Evolutionary conservation across 2,888 invertebrate genomes (phyloP).

Genomic region (Aporophyla lueneburgensis): DNA sequence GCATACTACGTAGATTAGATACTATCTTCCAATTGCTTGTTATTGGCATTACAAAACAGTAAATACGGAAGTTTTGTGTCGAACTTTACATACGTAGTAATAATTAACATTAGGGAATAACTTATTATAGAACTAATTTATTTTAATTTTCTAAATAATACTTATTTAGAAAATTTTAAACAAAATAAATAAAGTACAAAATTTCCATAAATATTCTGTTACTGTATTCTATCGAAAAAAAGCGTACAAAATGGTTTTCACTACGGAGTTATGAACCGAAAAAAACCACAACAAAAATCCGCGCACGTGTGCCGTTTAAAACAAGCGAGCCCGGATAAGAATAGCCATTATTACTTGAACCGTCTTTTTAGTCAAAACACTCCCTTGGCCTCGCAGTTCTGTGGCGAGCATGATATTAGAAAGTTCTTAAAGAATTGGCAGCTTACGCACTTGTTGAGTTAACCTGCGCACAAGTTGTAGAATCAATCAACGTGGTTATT

Average conservation of each 20-base stretch:
- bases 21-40: constrained; percentile 19
- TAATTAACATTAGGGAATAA: no score
- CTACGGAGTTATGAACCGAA: background rate
- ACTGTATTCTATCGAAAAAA: no score
- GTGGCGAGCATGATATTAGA: constrained; percentile 65
- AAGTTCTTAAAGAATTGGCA: constrained; percentile 75
- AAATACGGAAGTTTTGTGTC: no score
- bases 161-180: no score
- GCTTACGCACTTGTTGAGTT: constrained; percentile 81
- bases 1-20: constrained; percentile 16
- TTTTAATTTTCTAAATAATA: no score
- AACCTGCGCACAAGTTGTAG: constrained; percentile 89
- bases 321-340: constrained; percentile 76
- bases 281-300: constrained; percentile 47
- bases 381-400: constrained; percentile 52
- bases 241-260: no score
- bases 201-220: no score
- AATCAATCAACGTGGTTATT: constrained; percentile 88
- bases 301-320: constrained; percentile 70
- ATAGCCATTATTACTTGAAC: constrained; percentile 69
- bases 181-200: no score
- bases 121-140: no score
- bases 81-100: no score
- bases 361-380: constrained; percentile 65
- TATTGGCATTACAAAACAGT: background rate